Evolutionary conservation across 2,888 invertebrate genomes (phyloP), one percentile per base, ranked within the genome.

Genomic region (Synergus gifuensis): DNA sequence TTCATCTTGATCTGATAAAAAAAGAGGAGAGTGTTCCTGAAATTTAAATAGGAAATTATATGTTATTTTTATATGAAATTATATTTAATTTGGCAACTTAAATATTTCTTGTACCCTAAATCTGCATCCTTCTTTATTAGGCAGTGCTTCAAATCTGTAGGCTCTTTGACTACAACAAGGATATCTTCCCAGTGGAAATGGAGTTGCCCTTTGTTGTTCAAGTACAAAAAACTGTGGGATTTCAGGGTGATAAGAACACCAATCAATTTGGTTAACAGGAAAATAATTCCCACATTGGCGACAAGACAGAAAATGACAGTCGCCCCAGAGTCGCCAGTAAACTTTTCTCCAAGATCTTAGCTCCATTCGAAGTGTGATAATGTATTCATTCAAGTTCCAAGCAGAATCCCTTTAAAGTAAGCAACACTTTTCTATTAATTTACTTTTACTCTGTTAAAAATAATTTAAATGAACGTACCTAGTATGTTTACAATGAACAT

Each of bases 271-370:
- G 89, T 96, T 95, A 1, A 95, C 94, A 0, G 97, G 96, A 89
- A 97, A 97, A 90, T 95, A 95, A 54, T 94, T 94, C 88, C 96
- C 96, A 89, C 98, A 98, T 2, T 95, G 94, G 73, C 95, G 94
- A 89, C 98, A 98, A 81, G 95, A 95, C 40, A 98, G 93, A 92
- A 96, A 97, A 92, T 98, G 98, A 83, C 97, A 96, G 88, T 96
- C 96, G 0, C 97, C 97, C 98, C 98, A 98, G 69, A 98, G 93
- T 64, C 96, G 94, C 98, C 98, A 98, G 92, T 98, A 98, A 3
- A 98, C 97, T 88, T 95, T 95, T 0, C 98, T 94, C 98, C 98
- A 98, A 0, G 96, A 95, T 83, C 97, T 96, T 80, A 98, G 93
- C 88, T 97, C 96, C 22, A 95, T 95, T 89, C 96, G 96, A 81